Percentiles rank a stretch among this genome's conserved stretches.
These are phyloP conservation scores for Oscheius sp. DNA, from an alignment of 2,888 invertebrate species.

Conservation along the genomic window DNA sequence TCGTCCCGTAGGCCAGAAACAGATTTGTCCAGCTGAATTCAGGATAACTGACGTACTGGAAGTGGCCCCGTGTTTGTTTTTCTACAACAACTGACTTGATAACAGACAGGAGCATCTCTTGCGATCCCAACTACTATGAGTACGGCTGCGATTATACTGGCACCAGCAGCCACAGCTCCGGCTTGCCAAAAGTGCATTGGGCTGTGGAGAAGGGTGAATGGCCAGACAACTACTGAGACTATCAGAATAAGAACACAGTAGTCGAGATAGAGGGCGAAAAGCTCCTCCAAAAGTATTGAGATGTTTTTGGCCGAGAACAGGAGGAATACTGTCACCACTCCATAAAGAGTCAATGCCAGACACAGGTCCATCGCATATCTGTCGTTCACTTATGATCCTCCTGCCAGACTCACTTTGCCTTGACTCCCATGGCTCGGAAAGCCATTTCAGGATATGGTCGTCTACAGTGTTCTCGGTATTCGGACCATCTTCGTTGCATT, in stretches of 20 bases:
- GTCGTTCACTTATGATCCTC: not conserved
- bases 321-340: slow-evolving; percentile 55
- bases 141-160: slow-evolving; percentile 44
- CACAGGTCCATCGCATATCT: slow-evolving; percentile 34
- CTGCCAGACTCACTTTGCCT: slow-evolving; percentile 37
- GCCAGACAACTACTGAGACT: slow-evolving; percentile 48
- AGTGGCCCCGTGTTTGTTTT: not conserved
- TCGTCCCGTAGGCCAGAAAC: slow-evolving; percentile 81
- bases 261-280: slow-evolving; percentile 50
- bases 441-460: slow-evolving; percentile 63
- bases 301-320: slow-evolving; percentile 57
- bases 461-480: slow-evolving; percentile 53
- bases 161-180: slow-evolving; percentile 38
- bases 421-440: slow-evolving; percentile 50
- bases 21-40: slow-evolving; percentile 80
- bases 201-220: slow-evolving; percentile 50
- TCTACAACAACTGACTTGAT: slow-evolving; percentile 8
- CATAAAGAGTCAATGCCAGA: slow-evolving; percentile 52
- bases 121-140: slow-evolving; percentile 42
- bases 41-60: slow-evolving; percentile 74
- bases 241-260: slow-evolving; percentile 53
- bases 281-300: slow-evolving; percentile 48
- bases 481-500: slow-evolving; percentile 57
- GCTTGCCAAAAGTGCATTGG: slow-evolving; percentile 57
- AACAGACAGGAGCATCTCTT: slow-evolving; percentile 41